phyloP scores from a whole-genome alignment of 2,113 vertebrate species.

The Leuciscus idus region DNA sequence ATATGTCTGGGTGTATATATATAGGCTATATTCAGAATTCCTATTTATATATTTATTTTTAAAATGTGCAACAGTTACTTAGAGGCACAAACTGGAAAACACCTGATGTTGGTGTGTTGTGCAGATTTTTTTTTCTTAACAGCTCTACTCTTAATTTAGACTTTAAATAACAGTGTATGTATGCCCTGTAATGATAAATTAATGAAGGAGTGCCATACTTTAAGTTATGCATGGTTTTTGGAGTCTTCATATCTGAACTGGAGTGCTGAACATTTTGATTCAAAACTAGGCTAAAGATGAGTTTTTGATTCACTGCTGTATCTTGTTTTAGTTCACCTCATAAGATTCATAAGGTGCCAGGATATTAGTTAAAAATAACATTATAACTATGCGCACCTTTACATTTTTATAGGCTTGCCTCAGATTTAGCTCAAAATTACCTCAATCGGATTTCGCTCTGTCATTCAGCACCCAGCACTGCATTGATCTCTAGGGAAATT shows the following conservation, averaged over 20 bases:
- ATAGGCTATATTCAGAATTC: not conserved
- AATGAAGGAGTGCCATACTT: slow-evolving; percentile 28
- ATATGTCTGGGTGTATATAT: not conserved
- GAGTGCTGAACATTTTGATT: slow-evolving; percentile 3
- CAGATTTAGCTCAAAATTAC: not conserved
- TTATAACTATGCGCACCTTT: not conserved
- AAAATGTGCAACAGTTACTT: not conserved
- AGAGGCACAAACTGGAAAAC: not conserved
- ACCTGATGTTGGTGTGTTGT: not conserved
- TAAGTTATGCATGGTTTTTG: slow-evolving; percentile 15
- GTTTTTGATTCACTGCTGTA: not conserved
- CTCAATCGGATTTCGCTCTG: not conserved
- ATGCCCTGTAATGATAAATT: slow-evolving; percentile 31
- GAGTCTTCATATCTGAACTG: not conserved
- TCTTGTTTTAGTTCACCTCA: slow-evolving; percentile 5
- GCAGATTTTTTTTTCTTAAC: not conserved
- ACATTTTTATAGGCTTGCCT: slow-evolving; percentile 1
- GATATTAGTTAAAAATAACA: slow-evolving; percentile 10
- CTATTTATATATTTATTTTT: slow-evolving; percentile 17
- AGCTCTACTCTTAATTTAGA: slow-evolving; percentile 15
- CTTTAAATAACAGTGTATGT: slow-evolving; percentile 8
- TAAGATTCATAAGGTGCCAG: slow-evolving; percentile 1
- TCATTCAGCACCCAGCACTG: slow-evolving; percentile 5
- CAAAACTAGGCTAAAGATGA: slow-evolving; percentile 21
- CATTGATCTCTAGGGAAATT: slow-evolving; percentile 61